Conservation (phyloP, 2,113 vertebrate genomes). For the Aphelocoma coerulescens region DNA sequence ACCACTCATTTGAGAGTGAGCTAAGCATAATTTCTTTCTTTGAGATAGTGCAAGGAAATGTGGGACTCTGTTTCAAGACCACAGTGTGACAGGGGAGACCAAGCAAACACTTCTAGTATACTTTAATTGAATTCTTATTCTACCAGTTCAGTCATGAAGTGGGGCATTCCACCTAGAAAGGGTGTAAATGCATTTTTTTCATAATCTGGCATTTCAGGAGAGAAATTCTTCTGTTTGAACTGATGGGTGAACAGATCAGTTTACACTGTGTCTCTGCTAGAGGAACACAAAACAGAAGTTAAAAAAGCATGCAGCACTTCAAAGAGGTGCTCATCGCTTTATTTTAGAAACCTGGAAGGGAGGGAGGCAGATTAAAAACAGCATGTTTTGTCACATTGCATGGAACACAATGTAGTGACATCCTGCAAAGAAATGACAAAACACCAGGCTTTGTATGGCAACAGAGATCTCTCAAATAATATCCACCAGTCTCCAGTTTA, state of each 20-base stretch:
- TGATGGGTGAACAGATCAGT: constrained; percentile 44
- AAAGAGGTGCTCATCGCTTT: constrained; percentile 49
- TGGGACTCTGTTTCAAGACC: neutral
- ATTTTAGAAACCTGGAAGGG: constrained; percentile 34
- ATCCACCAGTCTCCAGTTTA: neutral
- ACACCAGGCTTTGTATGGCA: neutral
- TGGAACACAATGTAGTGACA: constrained; percentile 40
- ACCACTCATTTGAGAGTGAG: neutral
- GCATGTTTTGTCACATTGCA: constrained; percentile 51
- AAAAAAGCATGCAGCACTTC: constrained; percentile 54
- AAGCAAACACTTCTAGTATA: neutral
- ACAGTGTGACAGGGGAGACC: neutral
- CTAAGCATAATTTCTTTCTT: neutral
- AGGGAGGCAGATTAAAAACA: constrained; percentile 44
- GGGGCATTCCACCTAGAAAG: neutral
- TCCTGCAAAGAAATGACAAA: constrained; percentile 39
- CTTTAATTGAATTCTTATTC: neutral
- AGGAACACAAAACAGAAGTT: constrained; percentile 45
- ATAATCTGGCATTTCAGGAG: constrained; percentile 6
- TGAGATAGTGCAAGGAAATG: neutral
- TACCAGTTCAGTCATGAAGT: neutral
- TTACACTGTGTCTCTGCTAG: constrained; percentile 21
- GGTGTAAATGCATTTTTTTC: neutral
- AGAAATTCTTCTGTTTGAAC: constrained; percentile 27
- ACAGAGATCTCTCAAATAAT: constrained; percentile 23